A percentile compares a stretch with the other conserved stretches of the same genome.
These are phyloP conservation scores for Philypnodon macrostomus DNA, from an alignment of 2,797 vertebrate species.

Conservation along the genomic window DNA sequence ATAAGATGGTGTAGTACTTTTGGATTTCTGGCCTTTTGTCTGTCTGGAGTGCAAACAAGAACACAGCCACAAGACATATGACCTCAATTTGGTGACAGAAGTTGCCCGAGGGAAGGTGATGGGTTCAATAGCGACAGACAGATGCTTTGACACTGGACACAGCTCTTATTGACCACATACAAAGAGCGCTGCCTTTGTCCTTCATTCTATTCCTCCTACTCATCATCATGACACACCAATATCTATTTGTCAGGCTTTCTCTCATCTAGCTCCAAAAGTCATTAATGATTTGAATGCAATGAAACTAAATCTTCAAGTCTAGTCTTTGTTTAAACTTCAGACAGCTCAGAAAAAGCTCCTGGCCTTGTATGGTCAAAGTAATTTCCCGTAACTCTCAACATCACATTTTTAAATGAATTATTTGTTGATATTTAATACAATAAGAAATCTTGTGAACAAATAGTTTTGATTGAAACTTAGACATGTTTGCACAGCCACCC, in stretches of 20 bases:
- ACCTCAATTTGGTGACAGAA: constrained; percentile 58
- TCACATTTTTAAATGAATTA: too few species aligned
- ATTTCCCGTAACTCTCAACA: not conserved
- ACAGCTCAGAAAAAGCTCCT: not conserved
- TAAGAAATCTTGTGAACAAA: not conserved
- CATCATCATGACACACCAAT: constrained; percentile 40
- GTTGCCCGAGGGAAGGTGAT: constrained; percentile 63
- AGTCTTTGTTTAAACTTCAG: not conserved
- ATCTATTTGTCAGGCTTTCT: constrained; percentile 18
- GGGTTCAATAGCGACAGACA: constrained; percentile 44
- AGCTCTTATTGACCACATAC: constrained; percentile 58
- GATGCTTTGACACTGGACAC: constrained; percentile 52
- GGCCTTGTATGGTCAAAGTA: not conserved
- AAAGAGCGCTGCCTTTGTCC: constrained; percentile 46
- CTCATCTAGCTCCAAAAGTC: constrained; percentile 43
- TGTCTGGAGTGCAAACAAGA: constrained; percentile 16
- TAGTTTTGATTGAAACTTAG: too few species aligned
- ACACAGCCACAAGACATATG: constrained; percentile 46
- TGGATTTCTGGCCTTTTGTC: constrained; percentile 25
- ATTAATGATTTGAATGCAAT: constrained; percentile 30
- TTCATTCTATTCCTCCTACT: constrained; percentile 22
- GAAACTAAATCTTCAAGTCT: constrained; percentile 11
- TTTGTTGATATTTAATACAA: too few species aligned
- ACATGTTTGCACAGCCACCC: too few species aligned
- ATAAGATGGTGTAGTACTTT: constrained; percentile 25